Base-by-base conservation (phyloP, 2,113 vertebrate genomes). In the Puma concolor region DNA sequence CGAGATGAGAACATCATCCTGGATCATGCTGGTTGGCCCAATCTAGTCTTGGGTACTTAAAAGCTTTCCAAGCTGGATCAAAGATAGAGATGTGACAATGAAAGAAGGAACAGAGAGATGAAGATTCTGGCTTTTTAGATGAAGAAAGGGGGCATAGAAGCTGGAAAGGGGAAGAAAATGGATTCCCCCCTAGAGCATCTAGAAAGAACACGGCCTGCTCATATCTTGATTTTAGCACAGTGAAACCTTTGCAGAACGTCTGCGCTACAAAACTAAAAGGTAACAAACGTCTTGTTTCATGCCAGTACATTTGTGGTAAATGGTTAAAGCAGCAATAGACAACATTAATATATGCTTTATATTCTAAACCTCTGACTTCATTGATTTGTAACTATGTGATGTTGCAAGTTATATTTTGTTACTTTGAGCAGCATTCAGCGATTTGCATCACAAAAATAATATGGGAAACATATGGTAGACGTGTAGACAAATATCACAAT, bases 371-470 rank as follows among this genome's bases (percentile, higher is more conserved):
- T 91, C 52, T 64, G 27, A 50, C 13, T 74, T 92, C 76, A 38
- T 3, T 36, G 1, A 11, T 25, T 76, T 94, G 2, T 94, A 82
- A 71, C 27, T 77, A 3, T 74, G 0, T 91, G 67, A 88, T 90
- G 11, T 84, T 83, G 11, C 33, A 87, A 76, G 63, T 36, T 97
- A 1, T 4, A 19, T 72, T 31, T 83, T 94, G 12, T 44, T 92
- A 38, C 69, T 98, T 96, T 94, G 80, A 94, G 27, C 48, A 50
- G 84, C 79, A 81, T 77, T 13, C 31, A 94, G 29, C 87, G 4
- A 91, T 60, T 60, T 33, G 17, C 29, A 71, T 90, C 31, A 92
- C 54, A 87, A 92, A 96, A 82, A 84, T 82, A 33, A 64, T 36
- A 91, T 5, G 2, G 1, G 36, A 96, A 94, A 31, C n/a, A 31